Evolutionary conservation across 1,140 invertebrate species (phyloP), one percentile per base, ranked within the genome.

Genomic region (Macrobrachium nipponense): DNA sequence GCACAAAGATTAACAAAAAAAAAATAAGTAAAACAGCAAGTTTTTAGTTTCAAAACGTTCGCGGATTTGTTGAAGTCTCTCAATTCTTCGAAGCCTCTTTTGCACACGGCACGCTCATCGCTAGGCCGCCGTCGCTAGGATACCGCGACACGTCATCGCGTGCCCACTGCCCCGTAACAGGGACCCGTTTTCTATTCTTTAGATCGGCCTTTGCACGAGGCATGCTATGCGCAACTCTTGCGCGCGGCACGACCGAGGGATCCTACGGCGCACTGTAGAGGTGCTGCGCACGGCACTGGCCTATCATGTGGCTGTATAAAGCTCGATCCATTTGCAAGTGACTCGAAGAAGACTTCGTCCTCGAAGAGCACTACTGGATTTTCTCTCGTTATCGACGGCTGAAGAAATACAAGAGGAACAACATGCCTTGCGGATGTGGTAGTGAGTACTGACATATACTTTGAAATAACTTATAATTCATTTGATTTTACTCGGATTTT

Each of bases 351-450:
- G 68, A 70, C n/a, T 70, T 7, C 17, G 12, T 68, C 51, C 8
- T 51, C 27, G 12, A 51, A 7, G 8, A 51, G 51, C 4, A 4
- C 27, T 36, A 36, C 27, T 36, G 27, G 27, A 36, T 36, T 36
- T 36, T 51, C 8, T 51, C 51, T 51, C 12, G 51, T 12, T 51
- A 5, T 51, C 12, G 27, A 70, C 23, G 20, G 23, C 11, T 70
- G 68, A 12, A 27, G 15, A 15, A 23, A 23, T 23, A 20, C 20
- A 70, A 70, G 68, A 70, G 36, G 20, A 70, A 0, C 68, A 70
- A n/a, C 68, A 70, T 70, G 68, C 68, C 68, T 70, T 70, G 68
- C 68, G 68, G 68, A 70, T 70, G 68, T 70, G 68, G 68, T 27
- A 27, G 68, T 70, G 15, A 70, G 68, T 70, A 70, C 8, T 27